These are phyloP conservation scores for Copsychus sechellarum DNA, from an alignment of 2,113 vertebrate genomes.

Conservation along the genomic window DNA sequence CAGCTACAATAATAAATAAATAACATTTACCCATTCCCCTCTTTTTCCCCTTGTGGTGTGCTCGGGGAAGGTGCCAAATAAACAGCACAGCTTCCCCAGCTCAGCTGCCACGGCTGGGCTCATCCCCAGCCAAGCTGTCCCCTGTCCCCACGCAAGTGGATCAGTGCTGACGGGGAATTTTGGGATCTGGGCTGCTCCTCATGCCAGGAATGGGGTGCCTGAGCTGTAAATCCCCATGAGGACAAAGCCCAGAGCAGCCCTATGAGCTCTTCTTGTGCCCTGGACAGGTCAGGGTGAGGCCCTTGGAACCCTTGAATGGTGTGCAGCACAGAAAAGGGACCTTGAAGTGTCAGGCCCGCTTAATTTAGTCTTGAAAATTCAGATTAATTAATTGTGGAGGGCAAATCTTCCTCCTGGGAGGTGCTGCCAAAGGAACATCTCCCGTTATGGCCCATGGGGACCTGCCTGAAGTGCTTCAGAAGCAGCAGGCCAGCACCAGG, in stretches of 20 bases:
- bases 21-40: not conserved
- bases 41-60: not conserved
- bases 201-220: not conserved
- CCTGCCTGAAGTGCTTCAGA: not conserved
- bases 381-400: too few species aligned
- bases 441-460: fast-evolving
- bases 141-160: not conserved
- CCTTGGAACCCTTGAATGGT: fast-evolving
- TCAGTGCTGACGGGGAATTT: not conserved
- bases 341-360: not conserved
- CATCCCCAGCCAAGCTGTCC: fast-evolving
- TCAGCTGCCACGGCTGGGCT: not conserved
- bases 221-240: fast-evolving
- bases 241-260: not conserved
- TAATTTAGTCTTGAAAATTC: not conserved
- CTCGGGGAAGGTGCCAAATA: not conserved
- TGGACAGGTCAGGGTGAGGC: not conserved
- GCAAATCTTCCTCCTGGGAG: not conserved
- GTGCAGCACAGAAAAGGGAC: not conserved
- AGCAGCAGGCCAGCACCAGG: not conserved
- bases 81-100: not conserved
- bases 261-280: fast-evolving
- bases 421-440: not conserved
- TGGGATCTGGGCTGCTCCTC: not conserved
- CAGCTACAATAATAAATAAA: not conserved